Conservation (phyloP, 2,888 invertebrate genomes). For the Eupeodes luniger region DNA sequence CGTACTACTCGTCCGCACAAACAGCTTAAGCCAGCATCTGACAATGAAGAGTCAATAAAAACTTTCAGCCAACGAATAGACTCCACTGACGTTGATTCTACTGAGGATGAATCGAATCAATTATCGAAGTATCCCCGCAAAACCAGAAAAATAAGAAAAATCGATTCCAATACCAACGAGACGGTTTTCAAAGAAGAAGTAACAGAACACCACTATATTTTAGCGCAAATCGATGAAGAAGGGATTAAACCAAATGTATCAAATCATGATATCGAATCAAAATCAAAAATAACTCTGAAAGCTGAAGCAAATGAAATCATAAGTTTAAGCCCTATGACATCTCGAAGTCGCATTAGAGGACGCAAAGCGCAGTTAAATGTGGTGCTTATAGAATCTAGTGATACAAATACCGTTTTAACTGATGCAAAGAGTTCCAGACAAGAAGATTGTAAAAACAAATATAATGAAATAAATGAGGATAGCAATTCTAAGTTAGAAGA, state of each 20-base stretch:
- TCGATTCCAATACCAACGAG: neutral
- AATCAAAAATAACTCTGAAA: slow-evolving; percentile 7
- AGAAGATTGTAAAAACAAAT: neutral
- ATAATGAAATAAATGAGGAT: neutral
- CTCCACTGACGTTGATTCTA: slow-evolving; percentile 1
- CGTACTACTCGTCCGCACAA: neutral
- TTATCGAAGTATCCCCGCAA: neutral
- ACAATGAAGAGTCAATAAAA: neutral
- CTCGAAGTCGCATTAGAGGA: slow-evolving; percentile 28
- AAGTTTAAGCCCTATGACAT: neutral
- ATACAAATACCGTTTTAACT: neutral
- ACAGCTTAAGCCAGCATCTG: neutral
- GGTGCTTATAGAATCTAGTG: slow-evolving; percentile 5
- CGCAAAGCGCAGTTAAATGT: slow-evolving; percentile 45
- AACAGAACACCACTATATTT: neutral
- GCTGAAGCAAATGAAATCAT: slow-evolving; percentile 41
- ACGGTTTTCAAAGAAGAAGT: neutral
- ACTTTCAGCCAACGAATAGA: neutral
- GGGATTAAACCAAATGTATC: neutral
- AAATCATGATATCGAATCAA: neutral
- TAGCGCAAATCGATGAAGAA: slow-evolving; percentile 46
- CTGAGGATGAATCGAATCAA: neutral
- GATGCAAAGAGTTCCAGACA: neutral
- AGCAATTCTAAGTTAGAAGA: neutral
- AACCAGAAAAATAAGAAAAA: slow-evolving; percentile 3